Evolutionary conservation across 2,888 invertebrate genomes (phyloP).

Genomic region (Noctua janthina): DNA sequence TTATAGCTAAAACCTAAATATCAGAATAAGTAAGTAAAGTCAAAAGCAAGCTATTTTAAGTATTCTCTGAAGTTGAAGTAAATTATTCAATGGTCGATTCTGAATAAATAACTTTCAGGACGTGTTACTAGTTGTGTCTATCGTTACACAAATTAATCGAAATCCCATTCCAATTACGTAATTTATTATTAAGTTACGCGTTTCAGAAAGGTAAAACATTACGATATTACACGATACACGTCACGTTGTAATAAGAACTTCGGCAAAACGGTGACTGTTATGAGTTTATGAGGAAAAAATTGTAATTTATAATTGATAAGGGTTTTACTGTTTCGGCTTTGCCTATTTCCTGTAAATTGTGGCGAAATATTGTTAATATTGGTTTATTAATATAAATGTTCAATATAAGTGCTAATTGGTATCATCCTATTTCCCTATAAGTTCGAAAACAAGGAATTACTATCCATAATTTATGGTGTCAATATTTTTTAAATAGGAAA

Average conservation of each 20-base stretch:
- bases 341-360: neutral
- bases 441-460: neutral
- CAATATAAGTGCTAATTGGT: neutral
- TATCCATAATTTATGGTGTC: neutral
- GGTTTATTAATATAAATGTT: neutral
- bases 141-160: slow-evolving; percentile 4
- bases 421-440: neutral
- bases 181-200: neutral
- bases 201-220: slow-evolving; percentile 1
- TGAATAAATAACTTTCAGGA: neutral
- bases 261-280: slow-evolving; percentile 7
- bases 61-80: neutral
- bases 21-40: no score
- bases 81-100: neutral
- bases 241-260: neutral
- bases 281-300: slow-evolving; percentile 7
- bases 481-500: neutral
- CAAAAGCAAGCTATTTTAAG: no score
- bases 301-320: neutral
- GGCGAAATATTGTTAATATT: slow-evolving; percentile 4
- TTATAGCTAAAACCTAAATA: no score
- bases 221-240: neutral
- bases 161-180: neutral
- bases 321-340: neutral
- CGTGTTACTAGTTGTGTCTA: neutral